Evolutionary conservation across 2,888 invertebrate genomes (phyloP).

Genomic region (Pammene fasciana): DNA sequence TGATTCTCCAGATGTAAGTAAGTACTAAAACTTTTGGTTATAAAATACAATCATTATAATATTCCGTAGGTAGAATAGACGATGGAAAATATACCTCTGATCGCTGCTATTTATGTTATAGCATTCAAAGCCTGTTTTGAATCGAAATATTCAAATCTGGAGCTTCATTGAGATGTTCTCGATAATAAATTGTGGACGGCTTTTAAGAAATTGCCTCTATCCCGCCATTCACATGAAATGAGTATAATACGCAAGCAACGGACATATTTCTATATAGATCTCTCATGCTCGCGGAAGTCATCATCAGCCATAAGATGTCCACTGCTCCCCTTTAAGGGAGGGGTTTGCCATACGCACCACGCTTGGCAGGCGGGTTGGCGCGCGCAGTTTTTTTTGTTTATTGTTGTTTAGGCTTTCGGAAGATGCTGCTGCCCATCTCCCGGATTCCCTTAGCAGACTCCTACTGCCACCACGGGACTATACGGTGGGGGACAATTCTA

Average conservation of each 20-base stretch:
- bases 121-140: slow-evolving; percentile 40
- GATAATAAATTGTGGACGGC: slow-evolving; percentile 45
- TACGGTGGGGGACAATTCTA: too few species aligned
- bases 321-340: too few species aligned
- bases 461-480: too few species aligned
- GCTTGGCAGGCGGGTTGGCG: too few species aligned
- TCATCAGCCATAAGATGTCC: too few species aligned
- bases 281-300: not conserved
- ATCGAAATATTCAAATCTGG: slow-evolving; percentile 38
- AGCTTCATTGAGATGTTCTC: slow-evolving; percentile 47
- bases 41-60: slow-evolving; percentile 12
- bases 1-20: too few species aligned
- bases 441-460: too few species aligned
- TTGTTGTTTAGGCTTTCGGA: too few species aligned
- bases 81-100: slow-evolving; percentile 32
- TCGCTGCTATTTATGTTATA: slow-evolving; percentile 37
- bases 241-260: slow-evolving; percentile 40
- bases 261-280: not conserved
- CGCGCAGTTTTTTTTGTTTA: too few species aligned
- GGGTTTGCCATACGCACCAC: too few species aligned
- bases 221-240: slow-evolving; percentile 41
- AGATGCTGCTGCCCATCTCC: too few species aligned
- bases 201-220: slow-evolving; percentile 48
- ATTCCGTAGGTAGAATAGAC: not conserved
- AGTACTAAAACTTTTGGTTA: too few species aligned